Base-by-base conservation (phyloP, 2,888 invertebrate species). In the Polietes domitor region DNA sequence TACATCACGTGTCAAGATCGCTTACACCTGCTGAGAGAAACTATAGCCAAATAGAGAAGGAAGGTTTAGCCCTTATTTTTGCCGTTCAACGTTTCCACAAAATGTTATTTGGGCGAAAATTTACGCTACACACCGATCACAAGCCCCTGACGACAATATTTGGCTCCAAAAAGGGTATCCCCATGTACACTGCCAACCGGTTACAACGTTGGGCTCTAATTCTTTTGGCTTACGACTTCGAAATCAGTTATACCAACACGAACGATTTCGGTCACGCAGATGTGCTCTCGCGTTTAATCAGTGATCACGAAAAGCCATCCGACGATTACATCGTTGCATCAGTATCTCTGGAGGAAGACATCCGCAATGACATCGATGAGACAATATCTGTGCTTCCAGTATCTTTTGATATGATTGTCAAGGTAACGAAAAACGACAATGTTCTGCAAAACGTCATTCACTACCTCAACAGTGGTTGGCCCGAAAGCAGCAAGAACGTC, bases 41-140 rank as follows among this genome's bases (percentile, higher is more conserved):
- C 85, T 82, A 81, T 43, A 83, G 78, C 58, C 83, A 81, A 17
- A 80, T 79, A 1, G 83, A 84, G 53, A 83, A 84, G 24, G 85
- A 83, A 26, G 77, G 65, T 50, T 24, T 80, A 26, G 80, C 50
- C 0, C 12, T 85, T 10, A 77, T 82, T 28, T 83, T 83, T 10
- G 80, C 78, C 2, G 80, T 86, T 12, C 61, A 26, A 58, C 77
- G 70, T n/a, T 82, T 83, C 68, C 75, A 76, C 19, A n/a, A 24
- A n/a, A 70, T 70, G 70, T 2, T 77, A 0, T 77, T 75, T 47
- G 82, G 82, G 1, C 19, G 85, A 6, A 73, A 84, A 24, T 80
- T 82, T 50, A 73, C 41, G 0, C 37, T 85, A 68, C 80, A 81
- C 15, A 92, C 91, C 0, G 92, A 92, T 83, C 90, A 87, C 41